phyloP scores from a whole-genome alignment of 37 sponge, comb jelly and placozoan species.

The Eunapius fragilis region DNA sequence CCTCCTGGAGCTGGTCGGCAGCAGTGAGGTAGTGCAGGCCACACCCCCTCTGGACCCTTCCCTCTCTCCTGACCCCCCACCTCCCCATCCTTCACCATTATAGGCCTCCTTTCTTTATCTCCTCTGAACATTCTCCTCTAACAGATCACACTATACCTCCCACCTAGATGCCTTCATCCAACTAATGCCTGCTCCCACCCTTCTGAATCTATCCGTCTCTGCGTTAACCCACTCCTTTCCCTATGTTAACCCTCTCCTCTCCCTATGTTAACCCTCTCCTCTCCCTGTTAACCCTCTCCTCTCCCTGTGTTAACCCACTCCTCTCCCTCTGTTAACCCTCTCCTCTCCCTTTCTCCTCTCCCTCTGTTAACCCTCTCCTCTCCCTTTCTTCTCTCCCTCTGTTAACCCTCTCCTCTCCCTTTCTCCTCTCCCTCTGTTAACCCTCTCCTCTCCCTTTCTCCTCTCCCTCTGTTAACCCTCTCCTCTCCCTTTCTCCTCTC shows the following conservation, averaged over 20 bases:
- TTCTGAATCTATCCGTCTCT: no score
- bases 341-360: neutral
- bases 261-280: neutral
- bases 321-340: no score
- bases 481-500: neutral
- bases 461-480: neutral
- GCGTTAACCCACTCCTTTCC: no score
- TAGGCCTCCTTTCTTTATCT: no score
- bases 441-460: neutral
- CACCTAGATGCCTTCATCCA: no score
- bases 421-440: no score
- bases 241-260: neutral
- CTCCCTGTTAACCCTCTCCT: neutral
- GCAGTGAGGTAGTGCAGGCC: constrained; percentile 31
- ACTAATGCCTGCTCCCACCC: no score
- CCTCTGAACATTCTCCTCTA: no score
- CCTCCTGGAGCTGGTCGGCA: constrained; percentile 68
- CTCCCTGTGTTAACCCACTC: constrained; percentile 18
- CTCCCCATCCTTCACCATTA: no score
- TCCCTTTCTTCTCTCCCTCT: neutral
- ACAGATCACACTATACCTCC: no score
- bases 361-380: no score
- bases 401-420: neutral
- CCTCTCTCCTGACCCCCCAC: neutral
- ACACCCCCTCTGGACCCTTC: no score